Conservation (phyloP, 2,797 vertebrate genomes). For the Calcarius lapponicus region DNA sequence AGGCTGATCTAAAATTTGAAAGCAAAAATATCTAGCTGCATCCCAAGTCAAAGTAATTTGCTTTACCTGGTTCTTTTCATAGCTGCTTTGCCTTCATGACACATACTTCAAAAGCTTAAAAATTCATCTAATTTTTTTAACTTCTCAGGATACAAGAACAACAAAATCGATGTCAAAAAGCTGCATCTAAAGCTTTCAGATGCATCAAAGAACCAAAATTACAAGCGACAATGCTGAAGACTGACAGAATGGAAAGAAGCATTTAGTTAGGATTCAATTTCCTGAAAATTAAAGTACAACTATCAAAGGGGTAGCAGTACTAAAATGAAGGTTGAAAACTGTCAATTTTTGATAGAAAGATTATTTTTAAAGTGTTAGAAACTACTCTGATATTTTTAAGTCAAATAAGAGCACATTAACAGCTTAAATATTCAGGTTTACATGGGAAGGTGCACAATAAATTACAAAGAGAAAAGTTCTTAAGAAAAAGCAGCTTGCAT, state of each 20-base stretch:
- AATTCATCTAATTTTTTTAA: background rate
- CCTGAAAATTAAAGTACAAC: slow-evolving; percentile 14
- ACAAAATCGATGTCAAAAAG: slow-evolving; percentile 11
- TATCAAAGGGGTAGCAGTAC: background rate
- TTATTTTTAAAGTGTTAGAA: slow-evolving; percentile 11
- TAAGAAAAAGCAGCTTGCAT: background rate
- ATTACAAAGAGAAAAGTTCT: background rate
- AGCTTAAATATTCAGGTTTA: background rate
- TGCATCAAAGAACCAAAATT: slow-evolving; percentile 9
- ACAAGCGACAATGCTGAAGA: background rate
- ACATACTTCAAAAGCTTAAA: background rate
- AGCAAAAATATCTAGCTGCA: background rate
- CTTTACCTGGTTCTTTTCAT: background rate
- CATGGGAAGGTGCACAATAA: background rate
- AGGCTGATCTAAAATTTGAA: background rate
- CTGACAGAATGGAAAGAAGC: slow-evolving; percentile 7
- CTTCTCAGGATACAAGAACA: background rate
- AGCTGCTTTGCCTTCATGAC: background rate
- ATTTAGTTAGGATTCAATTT: slow-evolving; percentile 33
- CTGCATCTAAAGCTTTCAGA: background rate
- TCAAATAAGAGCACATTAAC: background rate
- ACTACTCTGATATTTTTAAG: background rate
- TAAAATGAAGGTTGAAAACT: slow-evolving; percentile 30
- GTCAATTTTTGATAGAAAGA: slow-evolving; percentile 38
- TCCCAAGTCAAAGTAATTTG: background rate